Base-by-base conservation (phyloP, 2,797 vertebrate genomes). In the Chelon auratus region DNA sequence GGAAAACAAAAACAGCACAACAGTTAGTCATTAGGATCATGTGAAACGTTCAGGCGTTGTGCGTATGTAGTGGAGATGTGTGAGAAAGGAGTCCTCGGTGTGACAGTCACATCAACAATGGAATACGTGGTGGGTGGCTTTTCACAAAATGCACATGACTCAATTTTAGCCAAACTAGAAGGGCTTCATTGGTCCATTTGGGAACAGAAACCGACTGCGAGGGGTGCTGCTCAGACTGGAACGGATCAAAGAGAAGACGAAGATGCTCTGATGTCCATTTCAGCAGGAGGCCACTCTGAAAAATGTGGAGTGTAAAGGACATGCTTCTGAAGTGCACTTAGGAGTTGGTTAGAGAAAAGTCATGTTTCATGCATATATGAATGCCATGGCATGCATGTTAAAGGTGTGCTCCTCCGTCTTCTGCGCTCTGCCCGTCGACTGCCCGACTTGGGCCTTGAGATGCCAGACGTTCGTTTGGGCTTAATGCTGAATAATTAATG, bases 401-500 rank as follows among this genome's bases (percentile, higher is more conserved):
- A 77, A 81, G 71, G 66, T 80, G 66, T 40, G 45, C 58, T 48
- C 36, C 57, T 51, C 24, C 17, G 11, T 72, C 56, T 9, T 20
- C 48, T 0, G 0, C 57, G 47, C 60, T 1, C 53, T 14, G 57
- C 42, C 69, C 13, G 5, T 72, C 14, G 11, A 50, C 67, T 2
- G 8, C 71, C 64, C 67, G 55, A 45, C 71, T 53, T 63, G 64
- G 65, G 43, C 56, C 59, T 51, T 0, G 3, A 17, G 51, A n/a
- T 40, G 69, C 56, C 39, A 40, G 59, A 79, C 36, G 22, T 77
- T 77, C 66, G 75, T 85, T 82, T 78, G 64, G 71, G 52, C 60
- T 53, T 53, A 56, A 36, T 37, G 47, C 62, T 92, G 72, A 89
- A 91, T 91, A 85, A 89, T 91, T 87, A 77, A 92, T 85, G 83